Conservation (phyloP, 2,113 vertebrate genomes). For the Columba livia region DNA sequence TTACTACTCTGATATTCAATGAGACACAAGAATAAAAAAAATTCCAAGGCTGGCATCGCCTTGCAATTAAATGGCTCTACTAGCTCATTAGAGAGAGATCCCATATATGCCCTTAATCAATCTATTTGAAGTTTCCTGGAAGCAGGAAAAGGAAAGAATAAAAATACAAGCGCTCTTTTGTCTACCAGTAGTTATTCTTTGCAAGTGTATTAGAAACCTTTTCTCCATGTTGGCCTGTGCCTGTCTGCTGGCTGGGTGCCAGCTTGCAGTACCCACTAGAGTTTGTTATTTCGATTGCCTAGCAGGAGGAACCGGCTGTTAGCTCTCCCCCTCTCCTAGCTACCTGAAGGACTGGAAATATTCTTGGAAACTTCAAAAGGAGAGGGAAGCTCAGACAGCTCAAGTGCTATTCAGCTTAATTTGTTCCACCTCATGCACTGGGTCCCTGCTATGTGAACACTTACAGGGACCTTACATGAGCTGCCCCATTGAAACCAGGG, state of each 20-base stretch:
- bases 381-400: not conserved
- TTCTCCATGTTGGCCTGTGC: constrained; percentile 49
- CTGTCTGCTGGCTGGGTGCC: constrained; percentile 61
- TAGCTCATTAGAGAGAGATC: constrained; percentile 73
- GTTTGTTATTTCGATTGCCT: constrained; percentile 29
- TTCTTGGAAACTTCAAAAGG: not conserved
- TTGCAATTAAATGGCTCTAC: constrained; percentile 53
- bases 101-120: constrained; percentile 66
- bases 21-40: constrained; percentile 32
- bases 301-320: not conserved
- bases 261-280: constrained; percentile 65
- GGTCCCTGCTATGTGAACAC: rapidly evolving
- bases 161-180: constrained; percentile 76
- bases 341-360: constrained; percentile 25
- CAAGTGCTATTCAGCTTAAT: constrained; percentile 18
- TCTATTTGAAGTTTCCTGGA: constrained; percentile 77
- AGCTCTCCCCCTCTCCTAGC: not conserved
- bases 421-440: not conserved
- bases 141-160: constrained; percentile 74
- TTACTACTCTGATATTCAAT: not conserved
- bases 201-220: constrained; percentile 66
- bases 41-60: constrained; percentile 40
- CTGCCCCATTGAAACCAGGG: rapidly evolving
- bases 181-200: constrained; percentile 71
- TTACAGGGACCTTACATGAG: rapidly evolving